Evolutionary conservation across 2,888 invertebrate species (phyloP).

Genomic region (Dusona sp.): DNA sequence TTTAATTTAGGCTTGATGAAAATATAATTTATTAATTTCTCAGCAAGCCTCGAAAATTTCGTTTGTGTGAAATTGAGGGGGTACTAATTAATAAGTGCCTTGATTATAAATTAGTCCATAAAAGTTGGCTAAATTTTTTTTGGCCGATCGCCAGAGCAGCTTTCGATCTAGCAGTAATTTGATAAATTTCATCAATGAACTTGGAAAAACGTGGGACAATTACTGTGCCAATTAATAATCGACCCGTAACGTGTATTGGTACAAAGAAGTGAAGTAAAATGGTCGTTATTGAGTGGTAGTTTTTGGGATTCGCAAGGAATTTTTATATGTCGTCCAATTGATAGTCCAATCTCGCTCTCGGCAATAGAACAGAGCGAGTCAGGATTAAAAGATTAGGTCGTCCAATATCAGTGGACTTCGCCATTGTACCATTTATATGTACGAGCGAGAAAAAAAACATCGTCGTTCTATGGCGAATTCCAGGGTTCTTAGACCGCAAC

Average conservation of each 20-base stretch:
- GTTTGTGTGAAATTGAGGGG: neutral
- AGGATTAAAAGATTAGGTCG: slow-evolving; percentile 79
- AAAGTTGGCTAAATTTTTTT: slow-evolving; percentile 1
- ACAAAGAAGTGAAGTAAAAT: neutral
- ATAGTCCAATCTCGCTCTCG: slow-evolving; percentile 48
- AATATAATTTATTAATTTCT: neutral
- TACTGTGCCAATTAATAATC: slow-evolving; percentile 5
- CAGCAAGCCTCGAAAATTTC: neutral
- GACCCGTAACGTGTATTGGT: neutral
- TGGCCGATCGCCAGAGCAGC: neutral
- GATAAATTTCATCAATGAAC: neutral
- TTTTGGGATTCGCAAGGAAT: slow-evolving; percentile 40
- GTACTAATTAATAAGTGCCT: neutral
- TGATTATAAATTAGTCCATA: neutral
- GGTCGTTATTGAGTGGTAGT: neutral
- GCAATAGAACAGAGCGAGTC: slow-evolving; percentile 70
- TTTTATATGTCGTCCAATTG: slow-evolving; percentile 63
- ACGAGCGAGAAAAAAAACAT: slow-evolving; percentile 65
- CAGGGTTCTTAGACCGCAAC: slow-evolving; percentile 54
- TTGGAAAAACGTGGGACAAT: slow-evolving; percentile 29
- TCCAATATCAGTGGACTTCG: slow-evolving; percentile 74
- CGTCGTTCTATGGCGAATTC: slow-evolving; percentile 26
- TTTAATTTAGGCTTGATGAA: neutral
- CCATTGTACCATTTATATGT: slow-evolving; percentile 25
- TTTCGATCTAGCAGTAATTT: neutral